These are phyloP conservation scores for Sturnus vulgaris DNA, from an alignment of 2,113 vertebrate species.

Conservation along the genomic window DNA sequence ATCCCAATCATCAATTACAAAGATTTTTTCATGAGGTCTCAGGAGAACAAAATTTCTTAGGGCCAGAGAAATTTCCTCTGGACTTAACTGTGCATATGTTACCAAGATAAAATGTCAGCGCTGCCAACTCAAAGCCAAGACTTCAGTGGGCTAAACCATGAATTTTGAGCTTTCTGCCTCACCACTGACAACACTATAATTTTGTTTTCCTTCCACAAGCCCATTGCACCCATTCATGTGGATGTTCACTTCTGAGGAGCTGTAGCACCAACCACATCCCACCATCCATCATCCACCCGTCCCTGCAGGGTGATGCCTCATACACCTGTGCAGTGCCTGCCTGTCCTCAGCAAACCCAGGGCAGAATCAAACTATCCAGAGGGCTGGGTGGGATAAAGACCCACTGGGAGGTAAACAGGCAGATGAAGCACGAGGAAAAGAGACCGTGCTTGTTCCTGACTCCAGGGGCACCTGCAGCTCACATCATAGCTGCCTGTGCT, in stretches of 20 bases:
- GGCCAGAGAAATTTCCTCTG: background rate
- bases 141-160: background rate
- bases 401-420: background rate
- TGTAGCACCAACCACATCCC: background rate
- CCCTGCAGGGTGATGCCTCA: background rate
- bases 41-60: background rate
- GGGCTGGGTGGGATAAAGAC: background rate
- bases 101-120: background rate
- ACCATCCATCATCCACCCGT: rapidly evolving
- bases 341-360: background rate
- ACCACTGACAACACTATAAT: no score
- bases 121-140: background rate
- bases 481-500: rapidly evolving
- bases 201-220: background rate
- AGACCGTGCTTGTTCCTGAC: background rate
- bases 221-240: background rate
- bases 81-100: background rate
- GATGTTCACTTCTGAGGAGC: background rate
- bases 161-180: background rate
- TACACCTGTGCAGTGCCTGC: background rate
- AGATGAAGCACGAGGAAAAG: background rate
- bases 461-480: background rate
- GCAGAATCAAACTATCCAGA: background rate
- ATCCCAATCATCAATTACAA: background rate
- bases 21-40: background rate